Evolutionary conservation across 1,140 invertebrate species (phyloP), one percentile per base, ranked within the genome.

Genomic region (Dreissena rostriformis): DNA sequence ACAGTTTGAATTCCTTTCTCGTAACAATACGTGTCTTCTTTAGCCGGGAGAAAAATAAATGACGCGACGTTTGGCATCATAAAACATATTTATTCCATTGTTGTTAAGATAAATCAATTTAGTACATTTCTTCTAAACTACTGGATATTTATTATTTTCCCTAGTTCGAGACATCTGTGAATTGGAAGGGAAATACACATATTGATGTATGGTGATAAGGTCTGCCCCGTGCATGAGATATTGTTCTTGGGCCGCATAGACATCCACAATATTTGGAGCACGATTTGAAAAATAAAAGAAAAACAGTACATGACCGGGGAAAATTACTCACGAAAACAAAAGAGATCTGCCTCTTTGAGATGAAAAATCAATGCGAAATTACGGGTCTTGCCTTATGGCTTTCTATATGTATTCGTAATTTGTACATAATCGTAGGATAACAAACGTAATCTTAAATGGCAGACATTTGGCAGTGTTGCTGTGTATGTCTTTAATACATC

Each of bases 51-150:
- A 63, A 63, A 74, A 82, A 68, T 74, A 55, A 70, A 73, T 68
- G 80, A 74, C 80, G 80, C 80, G 80, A 75, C 80, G 17, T 82
- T 82, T 82, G 80, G 71, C 80, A 53, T 74, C 80, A 49, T 68
- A 57, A 82, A 82, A 75, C 63, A 82, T 71, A 82, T 82, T 68
- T 68, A 82, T 82, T 57, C 80, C 68, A 55, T 82, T 82, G 80
- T 82, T 82, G 75, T 82, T 5, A 82, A 63, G 71, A 82, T 82
- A 82, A 82, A 82, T 82, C 80, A 67, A 74, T 82, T 82, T 39
- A 82, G 57, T 74, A 66, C 51, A 82, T 82, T 74, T 82, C 79
- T 24, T 74, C 26, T 19, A 53, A 74, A 68, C 72, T 68, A 61
- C 61, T 82, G 71, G 39, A 75, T 74, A 68, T 72, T 74, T 82